Percentiles rank a stretch among this genome's conserved stretches.
Evolutionary conservation across 2,113 vertebrate species (phyloP).

Genomic region (Hippoglossus stenolepis): DNA sequence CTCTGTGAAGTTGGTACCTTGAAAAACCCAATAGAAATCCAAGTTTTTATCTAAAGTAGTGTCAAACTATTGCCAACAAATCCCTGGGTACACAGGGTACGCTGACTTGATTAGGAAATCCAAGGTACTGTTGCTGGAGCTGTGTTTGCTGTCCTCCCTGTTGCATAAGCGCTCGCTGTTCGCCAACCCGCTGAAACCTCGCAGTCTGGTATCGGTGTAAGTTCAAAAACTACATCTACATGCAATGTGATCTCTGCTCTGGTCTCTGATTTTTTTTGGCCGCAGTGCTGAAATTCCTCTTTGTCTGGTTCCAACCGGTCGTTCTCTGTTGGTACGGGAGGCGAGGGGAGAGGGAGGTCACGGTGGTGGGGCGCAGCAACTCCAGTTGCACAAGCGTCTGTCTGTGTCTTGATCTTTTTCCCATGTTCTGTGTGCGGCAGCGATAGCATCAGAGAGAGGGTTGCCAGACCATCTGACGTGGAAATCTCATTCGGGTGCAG

Average conservation of each 20-base stretch:
- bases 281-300: conserved; percentile 37
- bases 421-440: background rate
- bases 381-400: conserved; percentile 37
- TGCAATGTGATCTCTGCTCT: conserved; percentile 53
- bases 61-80: background rate
- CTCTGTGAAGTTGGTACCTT: too few species aligned
- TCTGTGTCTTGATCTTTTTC: conserved; percentile 25
- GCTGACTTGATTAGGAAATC: conserved; percentile 12
- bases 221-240: conserved; percentile 46
- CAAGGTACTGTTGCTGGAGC: background rate
- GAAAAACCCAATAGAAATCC: background rate
- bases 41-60: background rate
- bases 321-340: conserved; percentile 10
- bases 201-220: conserved; percentile 30
- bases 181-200: conserved; percentile 28
- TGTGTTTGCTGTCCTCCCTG: conserved; percentile 30
- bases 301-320: conserved; percentile 45
- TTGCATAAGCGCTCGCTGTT: conserved; percentile 46
- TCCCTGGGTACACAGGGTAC: background rate
- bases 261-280: conserved; percentile 41
- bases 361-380: background rate
- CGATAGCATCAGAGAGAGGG: conserved; percentile 18
- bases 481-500: background rate
- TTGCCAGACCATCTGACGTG: background rate
- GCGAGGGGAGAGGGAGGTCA: conserved; percentile 22